phyloP scores from a whole-genome alignment of 2,797 vertebrate species.

The Ctenopoma kingsleyae region DNA sequence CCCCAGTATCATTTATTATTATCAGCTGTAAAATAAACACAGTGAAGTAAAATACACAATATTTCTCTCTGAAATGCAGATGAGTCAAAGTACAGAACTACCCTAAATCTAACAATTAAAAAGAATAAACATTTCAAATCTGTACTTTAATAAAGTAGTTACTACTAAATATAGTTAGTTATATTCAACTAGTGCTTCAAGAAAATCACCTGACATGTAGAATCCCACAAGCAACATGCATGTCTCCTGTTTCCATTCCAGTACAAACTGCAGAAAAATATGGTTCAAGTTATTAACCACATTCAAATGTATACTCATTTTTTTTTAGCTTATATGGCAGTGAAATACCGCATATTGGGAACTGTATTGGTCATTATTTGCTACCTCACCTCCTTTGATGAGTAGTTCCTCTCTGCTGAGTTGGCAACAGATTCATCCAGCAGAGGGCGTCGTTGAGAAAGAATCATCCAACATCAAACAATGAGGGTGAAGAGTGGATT shows the following conservation, averaged over 20 bases:
- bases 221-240: not conserved
- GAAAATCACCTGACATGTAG: not conserved
- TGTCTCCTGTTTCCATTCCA: not conserved
- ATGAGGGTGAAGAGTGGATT: not conserved
- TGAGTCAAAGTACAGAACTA: not conserved
- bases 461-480: constrained; percentile 8
- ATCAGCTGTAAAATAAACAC: not conserved
- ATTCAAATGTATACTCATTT: not conserved
- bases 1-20: too few relatives aligned
- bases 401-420: not conserved
- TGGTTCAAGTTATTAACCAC: not conserved
- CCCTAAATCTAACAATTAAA: not conserved
- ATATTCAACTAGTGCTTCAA: not conserved
- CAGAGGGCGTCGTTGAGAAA: constrained; percentile 70
- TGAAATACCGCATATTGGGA: not conserved
- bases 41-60: not conserved
- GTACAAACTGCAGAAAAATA: not conserved
- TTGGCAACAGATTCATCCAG: constrained; percentile 15
- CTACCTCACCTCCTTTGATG: not conserved
- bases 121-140: not conserved
- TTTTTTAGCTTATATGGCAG: not conserved
- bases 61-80: not conserved
- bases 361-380: not conserved
- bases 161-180: not conserved
- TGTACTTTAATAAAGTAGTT: not conserved